phyloP scores from a whole-genome alignment of 2,113 vertebrate species.

The Eublepharis macularius region DNA sequence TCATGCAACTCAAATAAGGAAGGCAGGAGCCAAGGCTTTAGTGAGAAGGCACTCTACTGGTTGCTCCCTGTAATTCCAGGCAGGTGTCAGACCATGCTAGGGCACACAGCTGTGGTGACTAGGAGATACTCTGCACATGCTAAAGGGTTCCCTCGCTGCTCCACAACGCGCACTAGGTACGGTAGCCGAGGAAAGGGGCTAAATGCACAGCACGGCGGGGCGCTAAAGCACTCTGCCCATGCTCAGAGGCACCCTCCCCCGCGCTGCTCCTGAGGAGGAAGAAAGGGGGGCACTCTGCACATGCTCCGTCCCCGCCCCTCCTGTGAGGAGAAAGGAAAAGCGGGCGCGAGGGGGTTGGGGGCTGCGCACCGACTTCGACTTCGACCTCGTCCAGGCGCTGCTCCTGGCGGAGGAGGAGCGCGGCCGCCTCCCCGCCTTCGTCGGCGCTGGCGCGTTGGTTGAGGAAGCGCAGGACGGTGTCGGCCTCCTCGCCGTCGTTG shows the following conservation, averaged over 20 bases:
- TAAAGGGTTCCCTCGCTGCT: neutral
- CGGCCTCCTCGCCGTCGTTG: constrained; percentile 71
- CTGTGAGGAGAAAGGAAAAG: too few species aligned
- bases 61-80: neutral
- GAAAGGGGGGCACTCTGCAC: neutral
- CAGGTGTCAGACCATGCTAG: neutral
- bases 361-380: constrained; percentile 75
- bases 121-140: neutral
- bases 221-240: neutral
- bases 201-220: too few species aligned
- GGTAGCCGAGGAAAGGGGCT: too few species aligned
- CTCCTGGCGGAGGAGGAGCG: constrained; percentile 80
- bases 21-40: too few species aligned
- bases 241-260: neutral
- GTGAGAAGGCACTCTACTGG: too few species aligned
- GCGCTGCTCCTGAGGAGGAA: neutral
- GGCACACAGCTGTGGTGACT: neutral
- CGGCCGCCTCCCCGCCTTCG: constrained; percentile 31
- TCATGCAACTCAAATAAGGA: too few species aligned
- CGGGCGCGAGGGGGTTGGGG: too few species aligned
- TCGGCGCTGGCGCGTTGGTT: constrained; percentile 60
- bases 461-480: constrained; percentile 76
- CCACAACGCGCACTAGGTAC: neutral
- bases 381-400: constrained; percentile 71
- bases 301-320: neutral